Evolutionary conservation across 2,113 vertebrate genomes (phyloP).

Genomic region (Silurus glanis): DNA sequence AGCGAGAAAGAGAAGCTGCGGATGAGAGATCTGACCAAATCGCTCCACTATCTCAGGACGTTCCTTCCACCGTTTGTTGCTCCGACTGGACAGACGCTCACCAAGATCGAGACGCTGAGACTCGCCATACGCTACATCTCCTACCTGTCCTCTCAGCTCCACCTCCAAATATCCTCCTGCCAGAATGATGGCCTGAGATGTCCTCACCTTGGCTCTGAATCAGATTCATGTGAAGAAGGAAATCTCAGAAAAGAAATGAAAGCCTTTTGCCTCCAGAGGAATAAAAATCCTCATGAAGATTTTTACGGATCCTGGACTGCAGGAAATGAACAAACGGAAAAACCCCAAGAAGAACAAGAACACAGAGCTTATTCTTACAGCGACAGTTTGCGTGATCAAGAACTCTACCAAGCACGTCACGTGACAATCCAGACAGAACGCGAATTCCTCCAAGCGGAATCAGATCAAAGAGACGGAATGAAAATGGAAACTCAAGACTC

Average conservation of each 20-base stretch:
- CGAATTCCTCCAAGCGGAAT: background rate
- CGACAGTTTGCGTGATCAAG: background rate
- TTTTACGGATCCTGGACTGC: background rate
- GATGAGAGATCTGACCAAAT: slow-evolving; percentile 68
- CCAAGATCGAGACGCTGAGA: slow-evolving; percentile 67
- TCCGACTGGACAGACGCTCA: slow-evolving; percentile 61
- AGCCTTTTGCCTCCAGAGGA: background rate
- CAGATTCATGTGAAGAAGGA: background rate
- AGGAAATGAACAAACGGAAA: background rate
- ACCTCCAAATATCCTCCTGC: slow-evolving; percentile 40
- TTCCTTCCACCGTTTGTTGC: slow-evolving; percentile 64
- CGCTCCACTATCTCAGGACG: slow-evolving; percentile 64
- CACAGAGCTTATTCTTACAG: slow-evolving; percentile 13
- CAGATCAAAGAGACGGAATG: slow-evolving; percentile 11
- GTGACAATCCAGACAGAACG: background rate
- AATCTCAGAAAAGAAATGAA: background rate
- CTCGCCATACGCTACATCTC: slow-evolving; percentile 67
- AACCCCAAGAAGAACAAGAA: slow-evolving; percentile 39
- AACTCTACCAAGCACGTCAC: background rate
- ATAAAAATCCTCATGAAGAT: background rate
- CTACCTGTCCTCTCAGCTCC: slow-evolving; percentile 64
- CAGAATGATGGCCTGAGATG: background rate
- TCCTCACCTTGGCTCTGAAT: background rate
- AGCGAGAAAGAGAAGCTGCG: slow-evolving; percentile 69
- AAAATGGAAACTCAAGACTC: slow-evolving; percentile 11